Conservation (phyloP, 2,888 invertebrate genomes). For the Alentia gelatinosa region DNA sequence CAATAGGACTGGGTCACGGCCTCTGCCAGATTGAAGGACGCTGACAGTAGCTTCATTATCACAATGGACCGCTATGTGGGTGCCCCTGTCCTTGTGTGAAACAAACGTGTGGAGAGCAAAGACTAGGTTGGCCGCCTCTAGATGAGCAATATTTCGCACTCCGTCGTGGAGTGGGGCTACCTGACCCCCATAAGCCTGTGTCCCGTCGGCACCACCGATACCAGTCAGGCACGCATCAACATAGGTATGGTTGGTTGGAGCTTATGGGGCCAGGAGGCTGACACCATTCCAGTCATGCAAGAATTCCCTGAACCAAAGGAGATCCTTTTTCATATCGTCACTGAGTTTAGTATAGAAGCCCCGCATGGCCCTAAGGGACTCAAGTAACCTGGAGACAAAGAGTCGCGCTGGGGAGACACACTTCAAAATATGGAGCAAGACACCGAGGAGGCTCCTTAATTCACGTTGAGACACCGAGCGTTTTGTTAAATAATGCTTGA, state of each 20-base stretch:
- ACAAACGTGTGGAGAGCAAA: neutral
- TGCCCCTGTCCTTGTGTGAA: neutral
- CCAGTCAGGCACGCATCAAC: no score
- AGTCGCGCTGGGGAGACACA: neutral
- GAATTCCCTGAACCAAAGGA: no score
- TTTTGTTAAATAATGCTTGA: neutral
- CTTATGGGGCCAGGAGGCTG: neutral
- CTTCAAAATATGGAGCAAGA: neutral
- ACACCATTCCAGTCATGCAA: neutral
- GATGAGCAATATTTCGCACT: neutral
- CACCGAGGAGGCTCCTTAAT: neutral
- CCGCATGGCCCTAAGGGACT: neutral
- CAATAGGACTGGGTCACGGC: no score
- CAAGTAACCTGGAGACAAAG: neutral
- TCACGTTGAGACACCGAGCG: neutral
- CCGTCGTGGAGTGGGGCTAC: neutral
- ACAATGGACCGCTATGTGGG: neutral
- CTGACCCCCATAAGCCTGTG: neutral
- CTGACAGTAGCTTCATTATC: neutral
- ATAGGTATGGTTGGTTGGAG: neutral
- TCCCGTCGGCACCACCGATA: no score
- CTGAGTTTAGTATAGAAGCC: no score
- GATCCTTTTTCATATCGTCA: no score
- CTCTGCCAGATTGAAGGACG: neutral
- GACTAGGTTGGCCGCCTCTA: neutral